Evolutionary conservation across 2,113 vertebrate species (phyloP), one percentile per base, ranked within the genome.

Genomic region (Poeciliopsis occidentalis): DNA sequence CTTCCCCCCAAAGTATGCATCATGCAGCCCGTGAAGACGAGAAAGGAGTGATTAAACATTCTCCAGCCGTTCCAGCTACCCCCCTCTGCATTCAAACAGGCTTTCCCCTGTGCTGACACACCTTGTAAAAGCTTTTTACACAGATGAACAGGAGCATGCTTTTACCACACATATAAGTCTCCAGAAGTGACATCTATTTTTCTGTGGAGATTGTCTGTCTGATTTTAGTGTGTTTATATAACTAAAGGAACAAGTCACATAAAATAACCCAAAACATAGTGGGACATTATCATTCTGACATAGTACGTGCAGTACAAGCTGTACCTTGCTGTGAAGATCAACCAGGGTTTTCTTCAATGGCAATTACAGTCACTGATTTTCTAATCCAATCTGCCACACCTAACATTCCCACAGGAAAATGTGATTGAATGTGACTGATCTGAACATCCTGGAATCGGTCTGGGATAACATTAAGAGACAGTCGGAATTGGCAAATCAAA

Each of bases 211-310:
- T 11, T 19, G 30, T 13, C 15, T 29, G 15, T 44, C 29, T 67
- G 8, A 0, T 69, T 34, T 34, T 60, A 31, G 68, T 69, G 22
- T 19, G 22, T 29, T 32, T 67, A 30, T 32, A 13, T 31, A 7
- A 57, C 5, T 37, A 57, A 4, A 24, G 17, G 8, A 64, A 72
- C 1, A 0, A 65, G 32, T 26, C 62, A 34, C 30, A 34, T 27
- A 27, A 1, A 15, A 32, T 57, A 51, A 31, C 54, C 13, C 30
- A 31, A 47, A 44, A 44, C 39, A 62, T 51, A 57, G 64, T 75
- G 27, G 27, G 37, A 71, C 34, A 32, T 89, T 80, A 92, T 91
- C 89, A 86, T 91, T 93, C 73, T 69, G 75, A 82, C 71, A 74
- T 60, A 11, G 69, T 78, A 71, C 24, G 10, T n/a, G 51, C 3